Percentiles rank a stretch among this genome's conserved stretches.
phyloP scores from a whole-genome alignment of 1,140 invertebrate species.

The Phocides pigmalion region DNA sequence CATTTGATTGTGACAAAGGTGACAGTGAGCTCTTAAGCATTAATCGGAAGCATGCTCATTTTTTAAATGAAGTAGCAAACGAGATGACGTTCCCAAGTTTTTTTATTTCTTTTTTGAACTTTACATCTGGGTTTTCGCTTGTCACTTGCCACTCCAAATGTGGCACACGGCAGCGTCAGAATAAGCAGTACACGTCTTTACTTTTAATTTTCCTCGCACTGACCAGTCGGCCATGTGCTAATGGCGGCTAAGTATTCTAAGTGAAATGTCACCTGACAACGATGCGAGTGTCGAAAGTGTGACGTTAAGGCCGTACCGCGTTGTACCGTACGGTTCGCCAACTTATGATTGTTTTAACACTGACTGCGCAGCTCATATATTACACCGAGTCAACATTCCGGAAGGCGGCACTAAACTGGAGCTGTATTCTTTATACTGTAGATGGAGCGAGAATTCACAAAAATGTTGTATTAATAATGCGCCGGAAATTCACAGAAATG shows the following conservation, averaged over 20 bases:
- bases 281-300: constrained; percentile 40
- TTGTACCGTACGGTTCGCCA: background rate
- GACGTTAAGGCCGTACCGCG: background rate
- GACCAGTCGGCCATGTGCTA: constrained; percentile 37
- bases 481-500: too few relatives aligned
- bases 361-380: too few relatives aligned
- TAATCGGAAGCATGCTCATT: background rate
- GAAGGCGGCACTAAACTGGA: too few relatives aligned
- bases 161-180: constrained; percentile 16
- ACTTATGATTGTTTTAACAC: background rate
- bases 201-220: constrained; percentile 37
- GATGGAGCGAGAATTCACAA: too few relatives aligned
- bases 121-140: background rate
- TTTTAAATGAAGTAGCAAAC: too few relatives aligned
- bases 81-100: too few relatives aligned
- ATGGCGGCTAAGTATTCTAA: constrained; percentile 50
- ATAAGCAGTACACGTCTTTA: constrained; percentile 27
- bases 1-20: too few relatives aligned
- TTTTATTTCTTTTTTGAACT: background rate
- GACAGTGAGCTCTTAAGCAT: too few relatives aligned
- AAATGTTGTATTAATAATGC: too few relatives aligned
- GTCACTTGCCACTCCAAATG: constrained; percentile 18
- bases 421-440: too few relatives aligned
- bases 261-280: constrained; percentile 46
- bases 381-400: too few relatives aligned